Evolutionary conservation across 1,140 invertebrate genomes (phyloP).

Genomic region (Cotesia vestalis): DNA sequence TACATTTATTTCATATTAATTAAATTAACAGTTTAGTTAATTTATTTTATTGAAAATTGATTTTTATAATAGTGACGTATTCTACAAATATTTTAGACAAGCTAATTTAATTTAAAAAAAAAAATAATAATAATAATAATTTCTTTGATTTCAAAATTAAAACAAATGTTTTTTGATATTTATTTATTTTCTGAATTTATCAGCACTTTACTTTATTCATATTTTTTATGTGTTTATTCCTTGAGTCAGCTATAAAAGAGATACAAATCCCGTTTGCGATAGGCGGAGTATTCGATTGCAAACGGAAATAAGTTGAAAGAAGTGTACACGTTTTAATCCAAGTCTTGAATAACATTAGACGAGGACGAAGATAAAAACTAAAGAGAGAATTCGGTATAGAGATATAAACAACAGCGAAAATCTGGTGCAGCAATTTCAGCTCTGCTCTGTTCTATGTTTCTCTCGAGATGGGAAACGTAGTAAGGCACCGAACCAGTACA

Average conservation of each 20-base stretch:
- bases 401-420: slow-evolving; percentile 24
- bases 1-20: too few species aligned
- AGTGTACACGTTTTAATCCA: slow-evolving; percentile 55
- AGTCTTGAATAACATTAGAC: slow-evolving; percentile 55
- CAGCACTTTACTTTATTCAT: too few species aligned
- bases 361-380: slow-evolving; percentile 38
- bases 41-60: too few species aligned
- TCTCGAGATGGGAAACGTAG: slow-evolving; percentile 37
- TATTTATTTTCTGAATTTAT: slow-evolving; percentile 15
- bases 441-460: too few species aligned
- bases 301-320: slow-evolving; percentile 35
- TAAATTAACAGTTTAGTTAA: too few species aligned
- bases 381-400: slow-evolving; percentile 12
- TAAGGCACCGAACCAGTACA: slow-evolving; percentile 9
- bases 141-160: not conserved
- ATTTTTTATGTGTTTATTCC: slow-evolving; percentile 30
- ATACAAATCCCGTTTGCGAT: slow-evolving; percentile 35
- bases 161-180: slow-evolving; percentile 5
- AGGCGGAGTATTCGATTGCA: slow-evolving; percentile 40
- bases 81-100: too few species aligned
- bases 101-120: too few species aligned
- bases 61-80: too few species aligned
- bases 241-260: slow-evolving; percentile 34
- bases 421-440: too few species aligned
- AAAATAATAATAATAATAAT: not conserved